Evolutionary conservation across 2,888 invertebrate genomes (phyloP).

Genomic region (Ophion slaviceki): DNA sequence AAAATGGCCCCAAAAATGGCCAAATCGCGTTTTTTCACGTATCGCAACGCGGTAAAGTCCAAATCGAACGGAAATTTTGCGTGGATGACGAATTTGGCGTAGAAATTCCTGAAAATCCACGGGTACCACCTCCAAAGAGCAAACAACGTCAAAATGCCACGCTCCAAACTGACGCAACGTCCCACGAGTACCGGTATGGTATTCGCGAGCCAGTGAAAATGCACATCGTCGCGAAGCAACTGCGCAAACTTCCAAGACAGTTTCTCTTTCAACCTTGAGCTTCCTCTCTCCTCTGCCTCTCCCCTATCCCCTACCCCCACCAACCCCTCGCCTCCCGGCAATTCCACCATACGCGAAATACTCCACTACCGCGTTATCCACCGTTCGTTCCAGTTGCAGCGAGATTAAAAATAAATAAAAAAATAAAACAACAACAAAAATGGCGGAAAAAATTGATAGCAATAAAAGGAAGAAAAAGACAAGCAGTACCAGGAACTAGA

Average conservation of each 20-base stretch:
- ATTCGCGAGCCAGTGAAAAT: constrained; percentile 22
- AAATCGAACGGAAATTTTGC: neutral
- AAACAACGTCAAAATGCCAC: neutral
- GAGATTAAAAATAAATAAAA: constrained; percentile 30
- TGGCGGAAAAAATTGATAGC: neutral
- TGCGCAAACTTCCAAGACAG: constrained; percentile 29
- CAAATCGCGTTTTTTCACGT: neutral
- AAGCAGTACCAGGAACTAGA: constrained; percentile 53
- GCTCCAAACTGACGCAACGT: neutral
- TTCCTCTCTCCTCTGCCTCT: neutral
- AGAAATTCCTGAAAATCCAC: neutral
- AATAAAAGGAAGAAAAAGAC: constrained; percentile 4
- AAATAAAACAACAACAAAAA: constrained; percentile 15
- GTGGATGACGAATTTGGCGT: neutral
- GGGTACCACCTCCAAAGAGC: neutral
- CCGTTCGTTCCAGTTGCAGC: constrained; percentile 36
- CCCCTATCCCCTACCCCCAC: too few relatives aligned
- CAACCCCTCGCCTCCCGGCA: neutral
- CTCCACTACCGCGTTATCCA: constrained; percentile 11
- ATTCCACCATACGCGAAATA: constrained; percentile 32
- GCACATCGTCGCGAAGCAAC: constrained; percentile 21
- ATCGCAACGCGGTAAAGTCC: neutral
- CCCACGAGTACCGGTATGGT: neutral
- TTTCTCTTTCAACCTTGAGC: constrained; percentile 64
- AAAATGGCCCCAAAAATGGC: neutral